Evolutionary conservation across 2,888 invertebrate genomes (phyloP).

Genomic region (Rhorus exstirpatorius): DNA sequence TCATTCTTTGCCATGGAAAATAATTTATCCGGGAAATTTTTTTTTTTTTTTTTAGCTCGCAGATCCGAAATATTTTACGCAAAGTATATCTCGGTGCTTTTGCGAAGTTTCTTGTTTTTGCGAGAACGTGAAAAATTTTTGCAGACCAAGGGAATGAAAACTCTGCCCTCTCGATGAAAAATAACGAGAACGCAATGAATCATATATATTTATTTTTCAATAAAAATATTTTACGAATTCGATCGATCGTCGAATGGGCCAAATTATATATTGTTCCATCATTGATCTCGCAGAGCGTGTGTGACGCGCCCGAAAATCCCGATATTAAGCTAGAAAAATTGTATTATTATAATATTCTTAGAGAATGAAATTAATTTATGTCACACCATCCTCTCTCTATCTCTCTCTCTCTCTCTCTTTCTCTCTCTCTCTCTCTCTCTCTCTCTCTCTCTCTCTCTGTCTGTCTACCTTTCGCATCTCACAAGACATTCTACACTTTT

Average conservation of each 20-base stretch:
- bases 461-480: conserved; percentile 20
- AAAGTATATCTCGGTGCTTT: too few species aligned
- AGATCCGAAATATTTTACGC: too few species aligned
- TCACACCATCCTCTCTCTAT: conserved; percentile 16
- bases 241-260: conserved; percentile 53
- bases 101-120: conserved; percentile 9
- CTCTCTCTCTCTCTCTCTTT: conserved; percentile 7
- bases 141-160: background rate
- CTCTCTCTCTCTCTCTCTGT: conserved; percentile 22
- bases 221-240: conserved; percentile 31
- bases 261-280: conserved; percentile 23
- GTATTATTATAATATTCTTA: conserved; percentile 6
- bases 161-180: background rate
- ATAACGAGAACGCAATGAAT: background rate
- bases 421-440: conserved; percentile 22
- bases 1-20: conserved; percentile 1
- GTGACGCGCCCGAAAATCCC: conserved; percentile 36
- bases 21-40: background rate
- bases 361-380: conserved; percentile 10
- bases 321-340: conserved; percentile 16
- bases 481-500: conserved; percentile 19
- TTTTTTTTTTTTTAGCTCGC: too few species aligned
- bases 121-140: background rate
- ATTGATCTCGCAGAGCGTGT: conserved; percentile 34
- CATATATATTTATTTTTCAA: conserved; percentile 7